Evolutionary conservation across 2,113 vertebrate genomes (phyloP).

Genomic region (Heptranchias perlo): DNA sequence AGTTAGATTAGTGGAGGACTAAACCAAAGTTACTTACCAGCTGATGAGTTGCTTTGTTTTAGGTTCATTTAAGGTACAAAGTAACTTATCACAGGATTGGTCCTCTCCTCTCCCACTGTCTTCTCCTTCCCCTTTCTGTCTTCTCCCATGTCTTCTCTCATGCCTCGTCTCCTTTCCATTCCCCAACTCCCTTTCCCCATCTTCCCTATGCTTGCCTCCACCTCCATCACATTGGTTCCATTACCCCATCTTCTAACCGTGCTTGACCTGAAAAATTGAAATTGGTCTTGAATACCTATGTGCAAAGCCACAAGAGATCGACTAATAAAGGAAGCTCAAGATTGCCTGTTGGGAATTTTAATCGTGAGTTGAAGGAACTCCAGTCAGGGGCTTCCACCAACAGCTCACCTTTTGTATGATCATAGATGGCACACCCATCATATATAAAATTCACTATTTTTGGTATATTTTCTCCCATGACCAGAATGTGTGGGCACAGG

Average conservation of each 20-base stretch:
- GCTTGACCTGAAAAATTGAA: not conserved
- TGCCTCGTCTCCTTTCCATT: not conserved
- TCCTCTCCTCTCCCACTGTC: not conserved
- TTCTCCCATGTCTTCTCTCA: not conserved
- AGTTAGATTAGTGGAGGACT: not conserved
- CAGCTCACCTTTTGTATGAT: not conserved
- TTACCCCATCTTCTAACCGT: not conserved
- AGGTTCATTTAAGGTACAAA: not conserved
- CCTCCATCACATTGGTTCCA: not conserved
- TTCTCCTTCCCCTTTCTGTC: not conserved
- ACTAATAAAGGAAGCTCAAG: not conserved
- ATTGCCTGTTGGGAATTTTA: not conserved
- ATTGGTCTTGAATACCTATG: not conserved
- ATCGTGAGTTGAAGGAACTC: not conserved
- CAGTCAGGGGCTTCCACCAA: not conserved
- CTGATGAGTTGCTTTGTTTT: not conserved
- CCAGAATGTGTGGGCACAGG: not conserved
- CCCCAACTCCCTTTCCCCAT: not conserved
- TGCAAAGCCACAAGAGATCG: not conserved
- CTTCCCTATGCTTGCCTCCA: not conserved
- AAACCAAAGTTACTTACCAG: not conserved
- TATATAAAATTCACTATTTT: not conserved
- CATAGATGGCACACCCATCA: not conserved
- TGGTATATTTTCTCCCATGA: not conserved
- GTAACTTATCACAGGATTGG: not conserved